phyloP scores from a whole-genome alignment of 2,113 vertebrate species.

The Stegostoma tigrinum region DNA sequence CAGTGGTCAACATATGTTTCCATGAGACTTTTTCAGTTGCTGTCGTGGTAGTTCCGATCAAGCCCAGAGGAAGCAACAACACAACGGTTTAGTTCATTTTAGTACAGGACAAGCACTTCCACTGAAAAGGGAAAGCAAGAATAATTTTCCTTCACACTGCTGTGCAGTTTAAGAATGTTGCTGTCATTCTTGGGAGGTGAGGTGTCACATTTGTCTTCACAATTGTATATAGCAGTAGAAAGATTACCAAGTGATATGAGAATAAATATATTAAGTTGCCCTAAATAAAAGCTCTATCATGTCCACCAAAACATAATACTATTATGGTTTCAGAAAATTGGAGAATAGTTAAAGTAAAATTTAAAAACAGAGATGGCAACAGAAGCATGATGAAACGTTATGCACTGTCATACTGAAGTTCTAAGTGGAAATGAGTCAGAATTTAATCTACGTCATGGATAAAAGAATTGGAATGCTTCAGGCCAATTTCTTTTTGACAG shows the following conservation, averaged over 20 bases:
- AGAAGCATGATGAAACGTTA: neutral
- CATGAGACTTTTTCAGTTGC: neutral
- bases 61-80: neutral
- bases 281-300: neutral
- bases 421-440: slow-evolving; percentile 12
- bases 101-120: neutral
- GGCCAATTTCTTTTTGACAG: slow-evolving; percentile 2
- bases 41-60: neutral
- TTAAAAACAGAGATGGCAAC: neutral
- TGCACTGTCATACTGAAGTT: neutral
- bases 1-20: neutral
- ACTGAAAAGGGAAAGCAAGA: neutral
- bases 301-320: neutral
- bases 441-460: slow-evolving; percentile 20
- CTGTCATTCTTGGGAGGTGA: neutral
- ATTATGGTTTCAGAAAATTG: neutral
- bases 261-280: neutral
- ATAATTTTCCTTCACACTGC: neutral
- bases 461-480: neutral
- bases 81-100: neutral
- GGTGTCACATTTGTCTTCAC: neutral
- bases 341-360: neutral
- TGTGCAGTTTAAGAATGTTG: neutral
- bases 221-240: neutral
- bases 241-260: neutral